phyloP scores from a whole-genome alignment of 2,113 vertebrate genomes.

The Indri indri region DNA sequence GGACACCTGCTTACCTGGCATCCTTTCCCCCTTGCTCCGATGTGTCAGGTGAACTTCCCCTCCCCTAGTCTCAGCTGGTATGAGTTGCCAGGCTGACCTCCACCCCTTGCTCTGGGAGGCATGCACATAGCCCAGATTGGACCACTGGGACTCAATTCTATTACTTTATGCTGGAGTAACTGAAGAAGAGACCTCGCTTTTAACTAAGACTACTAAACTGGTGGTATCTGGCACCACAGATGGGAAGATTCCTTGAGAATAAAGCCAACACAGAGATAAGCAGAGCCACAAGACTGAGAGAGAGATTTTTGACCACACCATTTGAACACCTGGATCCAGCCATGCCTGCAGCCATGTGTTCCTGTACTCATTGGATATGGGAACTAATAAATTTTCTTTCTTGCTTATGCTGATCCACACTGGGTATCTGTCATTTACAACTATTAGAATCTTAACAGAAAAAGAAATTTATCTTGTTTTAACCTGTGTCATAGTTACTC shows the following conservation, averaged over 20 bases:
- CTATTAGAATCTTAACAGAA: background rate
- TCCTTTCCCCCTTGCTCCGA: background rate
- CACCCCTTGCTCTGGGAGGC: background rate
- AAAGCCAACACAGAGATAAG: background rate
- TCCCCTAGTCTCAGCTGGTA: background rate
- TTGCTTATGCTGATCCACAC: background rate
- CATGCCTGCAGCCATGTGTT: background rate
- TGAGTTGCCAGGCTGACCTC: background rate
- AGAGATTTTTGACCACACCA: background rate
- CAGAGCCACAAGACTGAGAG: background rate
- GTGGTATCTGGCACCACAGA: background rate
- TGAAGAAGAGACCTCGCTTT: background rate
- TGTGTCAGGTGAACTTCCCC: background rate
- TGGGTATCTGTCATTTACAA: background rate
- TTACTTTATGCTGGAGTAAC: background rate
- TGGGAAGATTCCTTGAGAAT: background rate
- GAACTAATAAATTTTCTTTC: background rate
- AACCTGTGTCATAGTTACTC: background rate
- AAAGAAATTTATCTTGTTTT: background rate
- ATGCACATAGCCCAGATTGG: background rate
- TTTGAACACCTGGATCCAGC: background rate
- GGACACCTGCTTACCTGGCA: too few relatives aligned
- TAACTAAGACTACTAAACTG: background rate
- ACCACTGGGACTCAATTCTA: background rate
- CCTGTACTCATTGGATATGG: background rate